Conservation (phyloP, 2,888 invertebrate genomes). For the Drosophila stalkeri region DNA sequence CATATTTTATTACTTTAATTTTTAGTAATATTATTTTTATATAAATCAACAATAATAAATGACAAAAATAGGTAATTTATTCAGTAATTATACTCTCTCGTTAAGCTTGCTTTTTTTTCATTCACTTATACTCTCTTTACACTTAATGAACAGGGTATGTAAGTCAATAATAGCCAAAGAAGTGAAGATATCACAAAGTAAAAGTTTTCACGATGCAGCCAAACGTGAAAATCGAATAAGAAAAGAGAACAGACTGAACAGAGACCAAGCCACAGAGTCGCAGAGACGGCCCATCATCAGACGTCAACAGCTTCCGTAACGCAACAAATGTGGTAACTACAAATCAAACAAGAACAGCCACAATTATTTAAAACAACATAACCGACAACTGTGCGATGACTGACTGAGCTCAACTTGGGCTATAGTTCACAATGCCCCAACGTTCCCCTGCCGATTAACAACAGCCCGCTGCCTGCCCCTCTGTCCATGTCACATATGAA, state of each 20-base stretch:
- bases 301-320: slow-evolving; percentile 62
- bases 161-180: slow-evolving; percentile 19
- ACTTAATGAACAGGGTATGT: slow-evolving; percentile 9
- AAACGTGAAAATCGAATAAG: slow-evolving; percentile 58
- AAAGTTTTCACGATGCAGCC: slow-evolving; percentile 69
- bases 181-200: slow-evolving; percentile 66
- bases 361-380: slow-evolving; percentile 51
- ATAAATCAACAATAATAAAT: too few species aligned
- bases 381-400: slow-evolving; percentile 38
- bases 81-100: not conserved
- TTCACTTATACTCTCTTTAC: not conserved
- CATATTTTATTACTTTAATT: too few species aligned
- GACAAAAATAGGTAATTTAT: not conserved
- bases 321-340: slow-evolving; percentile 69
- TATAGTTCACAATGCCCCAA: slow-evolving; percentile 29
- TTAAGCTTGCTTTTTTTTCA: too few species aligned
- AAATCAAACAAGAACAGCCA: slow-evolving; percentile 72
- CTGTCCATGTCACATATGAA: slow-evolving; percentile 13
- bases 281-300: slow-evolving; percentile 16
- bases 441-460: not conserved
- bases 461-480: not conserved
- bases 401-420: slow-evolving; percentile 14
- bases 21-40: not conserved
- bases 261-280: not conserved
- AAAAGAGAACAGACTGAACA: slow-evolving; percentile 32